Percentiles rank a stretch among this genome's conserved stretches.
Evolutionary conservation across 2,113 vertebrate genomes (phyloP).

Genomic region (Lepisosteus oculatus): DNA sequence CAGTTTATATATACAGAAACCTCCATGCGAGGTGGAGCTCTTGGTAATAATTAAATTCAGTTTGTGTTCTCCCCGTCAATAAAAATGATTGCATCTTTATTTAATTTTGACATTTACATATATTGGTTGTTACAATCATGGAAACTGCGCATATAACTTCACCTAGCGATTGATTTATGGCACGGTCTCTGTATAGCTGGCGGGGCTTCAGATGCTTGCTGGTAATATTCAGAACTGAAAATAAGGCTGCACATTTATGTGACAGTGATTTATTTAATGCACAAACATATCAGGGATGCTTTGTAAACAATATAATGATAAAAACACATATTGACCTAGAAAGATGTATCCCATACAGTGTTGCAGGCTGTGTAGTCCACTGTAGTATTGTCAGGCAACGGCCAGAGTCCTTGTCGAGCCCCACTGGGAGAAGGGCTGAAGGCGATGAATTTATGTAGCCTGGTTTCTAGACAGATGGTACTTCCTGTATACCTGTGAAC

Average conservation of each 20-base stretch:
- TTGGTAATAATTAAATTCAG: too few relatives aligned
- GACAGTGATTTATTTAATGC: neutral
- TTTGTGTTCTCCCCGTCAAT: neutral
- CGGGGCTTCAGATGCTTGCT: neutral
- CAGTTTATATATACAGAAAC: too few relatives aligned
- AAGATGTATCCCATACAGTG: neutral
- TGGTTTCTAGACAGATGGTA: conserved; percentile 40
- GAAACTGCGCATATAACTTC: neutral
- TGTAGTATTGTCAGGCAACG: neutral
- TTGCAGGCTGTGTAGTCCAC: neutral
- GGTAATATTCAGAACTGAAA: too few relatives aligned
- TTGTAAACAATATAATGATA: neutral
- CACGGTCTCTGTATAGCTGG: neutral
- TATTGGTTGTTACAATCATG: neutral
- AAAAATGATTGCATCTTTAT: neutral
- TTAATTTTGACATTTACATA: neutral
- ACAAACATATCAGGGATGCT: neutral
- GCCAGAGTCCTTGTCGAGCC: neutral
- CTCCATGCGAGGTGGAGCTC: too few relatives aligned
- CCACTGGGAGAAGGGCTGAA: conserved; percentile 2
- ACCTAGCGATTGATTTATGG: neutral
- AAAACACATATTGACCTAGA: neutral
- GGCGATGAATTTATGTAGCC: conserved; percentile 26
- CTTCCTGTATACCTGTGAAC: conserved; percentile 25
- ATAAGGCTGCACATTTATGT: too few relatives aligned